Conservation (phyloP, 2,888 invertebrate genomes). For the Byasa hedistus region DNA sequence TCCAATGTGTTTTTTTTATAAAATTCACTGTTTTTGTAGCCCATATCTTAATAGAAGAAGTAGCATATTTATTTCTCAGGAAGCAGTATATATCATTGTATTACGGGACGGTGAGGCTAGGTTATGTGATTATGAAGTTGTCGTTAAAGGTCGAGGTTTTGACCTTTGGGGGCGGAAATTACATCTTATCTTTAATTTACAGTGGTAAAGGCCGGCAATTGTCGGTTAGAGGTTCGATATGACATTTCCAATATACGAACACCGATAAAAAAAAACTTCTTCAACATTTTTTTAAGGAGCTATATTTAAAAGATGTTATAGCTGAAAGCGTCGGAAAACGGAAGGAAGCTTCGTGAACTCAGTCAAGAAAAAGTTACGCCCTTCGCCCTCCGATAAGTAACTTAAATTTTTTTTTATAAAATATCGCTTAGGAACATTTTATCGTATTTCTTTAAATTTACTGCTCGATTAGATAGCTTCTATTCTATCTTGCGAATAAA, state of each 20-base stretch:
- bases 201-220: slow-evolving; percentile 11
- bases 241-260: slow-evolving; percentile 10
- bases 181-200: slow-evolving; percentile 35
- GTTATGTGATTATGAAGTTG: too few relatives aligned
- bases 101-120: too few relatives aligned
- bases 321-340: not conserved
- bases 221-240: not conserved
- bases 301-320: not conserved
- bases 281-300: not conserved
- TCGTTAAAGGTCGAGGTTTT: slow-evolving; percentile 22
- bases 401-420: not conserved
- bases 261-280: not conserved
- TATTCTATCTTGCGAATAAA: too few relatives aligned
- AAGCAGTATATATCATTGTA: too few relatives aligned
- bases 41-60: too few relatives aligned
- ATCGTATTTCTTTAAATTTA: not conserved
- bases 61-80: too few relatives aligned
- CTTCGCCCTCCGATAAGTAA: not conserved
- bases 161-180: slow-evolving; percentile 42
- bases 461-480: too few relatives aligned
- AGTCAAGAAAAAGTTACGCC: not conserved
- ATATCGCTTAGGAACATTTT: not conserved
- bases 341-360: not conserved
- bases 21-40: too few relatives aligned
- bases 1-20: too few relatives aligned